phyloP scores from a whole-genome alignment of 2,797 vertebrate species.

The Cichlasoma orientale region DNA sequence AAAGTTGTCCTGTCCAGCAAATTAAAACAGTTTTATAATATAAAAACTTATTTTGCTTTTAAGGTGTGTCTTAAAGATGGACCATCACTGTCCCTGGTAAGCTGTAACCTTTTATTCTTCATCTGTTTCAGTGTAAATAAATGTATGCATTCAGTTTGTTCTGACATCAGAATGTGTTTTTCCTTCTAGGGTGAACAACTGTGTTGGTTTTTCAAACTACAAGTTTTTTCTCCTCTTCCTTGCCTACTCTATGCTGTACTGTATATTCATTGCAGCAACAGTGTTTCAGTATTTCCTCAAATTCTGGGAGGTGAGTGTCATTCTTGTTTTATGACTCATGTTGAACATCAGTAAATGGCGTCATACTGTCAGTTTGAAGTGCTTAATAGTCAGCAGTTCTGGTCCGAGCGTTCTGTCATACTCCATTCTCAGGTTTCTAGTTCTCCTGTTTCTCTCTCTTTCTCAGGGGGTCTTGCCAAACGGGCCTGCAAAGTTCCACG shows the following conservation, averaged over 20 bases:
- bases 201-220: constrained; percentile 99
- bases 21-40: not conserved
- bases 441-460: constrained; percentile 45
- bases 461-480: constrained; percentile 88
- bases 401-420: not conserved
- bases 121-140: not conserved
- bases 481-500: constrained; percentile 91
- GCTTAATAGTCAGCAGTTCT: not conserved
- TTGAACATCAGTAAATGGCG: not conserved
- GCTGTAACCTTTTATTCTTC: constrained; percentile 34
- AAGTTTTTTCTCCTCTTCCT: constrained; percentile 98
- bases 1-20: not conserved
- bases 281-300: constrained; percentile 97
- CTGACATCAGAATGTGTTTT: not conserved
- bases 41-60: constrained; percentile 20
- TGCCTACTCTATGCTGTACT: constrained; percentile 95
- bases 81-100: constrained; percentile 98
- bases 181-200: constrained; percentile 94
- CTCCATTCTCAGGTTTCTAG: constrained; percentile 17
- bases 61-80: constrained; percentile 98
- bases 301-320: constrained; percentile 94
- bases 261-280: constrained; percentile 90
- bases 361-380: not conserved
- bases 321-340: not conserved
- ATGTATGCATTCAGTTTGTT: not conserved